Base-by-base conservation (phyloP, 2,888 invertebrate genomes). In the Pterostichus niger region DNA sequence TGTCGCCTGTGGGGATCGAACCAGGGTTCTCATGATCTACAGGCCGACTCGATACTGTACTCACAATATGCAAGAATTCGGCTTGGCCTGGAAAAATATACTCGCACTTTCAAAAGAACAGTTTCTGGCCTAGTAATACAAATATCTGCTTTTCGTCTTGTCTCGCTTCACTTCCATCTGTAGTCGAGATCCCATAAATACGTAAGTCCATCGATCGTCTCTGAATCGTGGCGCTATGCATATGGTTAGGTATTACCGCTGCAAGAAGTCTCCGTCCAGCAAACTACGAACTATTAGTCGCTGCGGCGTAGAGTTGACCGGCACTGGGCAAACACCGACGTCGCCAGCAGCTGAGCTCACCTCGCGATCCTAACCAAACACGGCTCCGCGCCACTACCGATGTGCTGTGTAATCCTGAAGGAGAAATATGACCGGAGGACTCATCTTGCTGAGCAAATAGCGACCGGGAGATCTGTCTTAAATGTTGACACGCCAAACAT, bases 321-420 rank as follows among this genome's bases (percentile, higher is more conserved):
- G 40, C 40, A n/a, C 44, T 71, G 68, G 44, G 24, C 68, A 71
- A 71, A 71, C 68, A 71, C 2, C 15, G 17, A 6, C 56, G 56
- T 64, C 64, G 49, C 24, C 49, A 13, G 11, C 81, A 81, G 81
- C 81, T 81, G 81, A 71, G 73, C 71, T 71, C 81, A 81, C 81
- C 81, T 81, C 40, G 46, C 71, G 54, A 81, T 81, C 81, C 81
- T 81, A 81, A 73, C 81, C 81, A 81, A 81, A 81, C 81, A 81
- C 54, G 10, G 33, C 64, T 33, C 64, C 61, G 15, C 35, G 35
- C 35, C 35, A 9, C 13, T 17, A 24, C 24, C 24, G 24, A 24
- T 3, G 24, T 24, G 10, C 11, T 77, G 13, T 77, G 77, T 81
- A 81, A 81, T 81, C 81, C 81, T 81, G 81, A 73, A 73, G 81